phyloP scores from a whole-genome alignment of 2,113 vertebrate genomes.

The Gopherus flavomarginatus region DNA sequence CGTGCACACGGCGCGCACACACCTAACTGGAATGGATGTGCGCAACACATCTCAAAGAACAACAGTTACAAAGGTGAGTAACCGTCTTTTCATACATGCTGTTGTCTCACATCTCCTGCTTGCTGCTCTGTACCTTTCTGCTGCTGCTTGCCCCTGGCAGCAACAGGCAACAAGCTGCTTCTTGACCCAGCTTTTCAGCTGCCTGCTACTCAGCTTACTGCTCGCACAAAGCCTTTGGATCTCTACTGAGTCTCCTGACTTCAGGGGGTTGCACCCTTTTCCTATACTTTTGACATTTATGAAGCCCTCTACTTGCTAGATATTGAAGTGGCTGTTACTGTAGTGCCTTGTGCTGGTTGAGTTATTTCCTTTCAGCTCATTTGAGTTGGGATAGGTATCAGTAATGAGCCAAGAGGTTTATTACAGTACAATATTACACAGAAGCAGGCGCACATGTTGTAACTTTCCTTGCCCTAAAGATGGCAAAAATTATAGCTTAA shows the following conservation, averaged over 20 bases:
- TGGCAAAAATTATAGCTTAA: too few relatives aligned
- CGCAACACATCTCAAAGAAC: too few relatives aligned
- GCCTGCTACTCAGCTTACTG: neutral
- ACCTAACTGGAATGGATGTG: too few relatives aligned
- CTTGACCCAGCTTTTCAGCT: neutral
- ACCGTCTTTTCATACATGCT: neutral
- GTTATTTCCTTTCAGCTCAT: neutral
- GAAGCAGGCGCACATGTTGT: neutral
- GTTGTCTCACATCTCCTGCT: neutral
- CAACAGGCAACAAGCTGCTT: neutral
- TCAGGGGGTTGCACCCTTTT: neutral
- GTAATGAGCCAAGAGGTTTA: neutral
- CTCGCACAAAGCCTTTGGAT: neutral
- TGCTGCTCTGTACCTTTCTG: neutral
- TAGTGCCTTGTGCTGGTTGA: fast-evolving
- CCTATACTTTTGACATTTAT: fast-evolving
- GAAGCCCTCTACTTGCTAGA: neutral
- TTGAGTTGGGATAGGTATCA: neutral
- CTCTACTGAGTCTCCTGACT: neutral
- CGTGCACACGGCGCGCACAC: too few relatives aligned
- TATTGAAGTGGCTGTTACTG: neutral
- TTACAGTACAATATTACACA: neutral
- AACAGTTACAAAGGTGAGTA: too few relatives aligned
- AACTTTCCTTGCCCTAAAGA: neutral
- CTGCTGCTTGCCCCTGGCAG: neutral